Base-by-base conservation (phyloP, 2,113 vertebrate genomes). In the Halcyon malimbica region DNA sequence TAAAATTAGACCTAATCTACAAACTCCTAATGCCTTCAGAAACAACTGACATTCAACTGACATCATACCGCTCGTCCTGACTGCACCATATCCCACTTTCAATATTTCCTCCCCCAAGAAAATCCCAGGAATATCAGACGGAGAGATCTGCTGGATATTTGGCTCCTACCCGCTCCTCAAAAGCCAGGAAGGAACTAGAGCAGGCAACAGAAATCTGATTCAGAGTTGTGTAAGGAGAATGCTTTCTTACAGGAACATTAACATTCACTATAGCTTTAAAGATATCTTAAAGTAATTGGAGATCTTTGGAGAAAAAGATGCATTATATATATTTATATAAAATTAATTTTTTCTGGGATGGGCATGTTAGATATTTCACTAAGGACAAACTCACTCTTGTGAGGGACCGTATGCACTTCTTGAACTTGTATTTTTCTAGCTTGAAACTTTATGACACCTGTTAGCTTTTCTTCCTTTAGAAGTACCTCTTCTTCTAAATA, bases 121-220 rank as follows among this genome's bases (percentile, higher is more conserved):
- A 10, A 5, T 83, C 85, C 76, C 80, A 33, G 56, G 57, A 44
- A 44, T 68, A 92, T 94, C 92, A 94, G 80, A 71, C 82, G 86
- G 68, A 78, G 76, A 84, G 73, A 62, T 76, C 90, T 89, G 92
- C 57, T 87, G 94, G 77, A 31, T 81, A 69, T 94, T 92, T 96
- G 95, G 69, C 95, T 93, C 48, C 83, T 37, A 57, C 68, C 56
- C 81, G 65, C 35, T 23, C 65, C 83, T 78, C 1, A 0, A 85
- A 91, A 96, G 91, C 89, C 94, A 93, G 89, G 39, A 87, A 85
- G 74, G 65, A 96, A 87, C 87, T 94, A 79, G 80, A 94, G 80
- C 83, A 94, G 80, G 86, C 79, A 93, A 54, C 48, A 93, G 86
- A 94, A 94, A 95, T 91, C 90, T 89, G 86, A 90, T 60, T 92